These are phyloP conservation scores for Furnarius figulus DNA, from an alignment of 2,113 vertebrate genomes.

Conservation along the genomic window DNA sequence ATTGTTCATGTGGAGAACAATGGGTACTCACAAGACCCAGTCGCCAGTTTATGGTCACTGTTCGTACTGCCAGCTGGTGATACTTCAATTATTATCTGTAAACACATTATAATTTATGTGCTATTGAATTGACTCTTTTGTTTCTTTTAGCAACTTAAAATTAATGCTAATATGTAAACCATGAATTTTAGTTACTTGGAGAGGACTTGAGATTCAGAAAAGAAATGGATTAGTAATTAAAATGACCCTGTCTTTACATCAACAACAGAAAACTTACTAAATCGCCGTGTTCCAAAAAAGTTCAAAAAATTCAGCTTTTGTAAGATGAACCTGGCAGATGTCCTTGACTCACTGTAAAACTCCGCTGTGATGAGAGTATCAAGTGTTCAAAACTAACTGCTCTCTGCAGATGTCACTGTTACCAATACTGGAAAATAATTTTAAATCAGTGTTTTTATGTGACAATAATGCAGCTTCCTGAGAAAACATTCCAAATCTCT, in stretches of 20 bases:
- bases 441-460: constrained; percentile 59
- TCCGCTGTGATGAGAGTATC: constrained; percentile 28
- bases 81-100: neutral
- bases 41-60: neutral
- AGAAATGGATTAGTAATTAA: neutral
- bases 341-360: constrained; percentile 43
- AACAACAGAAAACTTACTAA: neutral
- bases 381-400: constrained; percentile 10
- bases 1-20: neutral
- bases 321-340: neutral
- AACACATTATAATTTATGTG: neutral
- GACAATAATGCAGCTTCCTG: constrained; percentile 33
- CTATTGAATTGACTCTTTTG: neutral
- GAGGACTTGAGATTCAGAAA: neutral
- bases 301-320: neutral
- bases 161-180: neutral
- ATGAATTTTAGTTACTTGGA: neutral
- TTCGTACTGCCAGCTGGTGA: neutral
- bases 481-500: constrained; percentile 40
- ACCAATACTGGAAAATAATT: constrained; percentile 38
- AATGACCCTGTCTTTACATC: neutral
- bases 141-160: neutral
- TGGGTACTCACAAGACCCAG: neutral
- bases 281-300: neutral
- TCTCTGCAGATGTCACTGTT: constrained; percentile 54